Conservation (phyloP, 2,888 invertebrate species). For the Eristalis arbustorum region DNA sequence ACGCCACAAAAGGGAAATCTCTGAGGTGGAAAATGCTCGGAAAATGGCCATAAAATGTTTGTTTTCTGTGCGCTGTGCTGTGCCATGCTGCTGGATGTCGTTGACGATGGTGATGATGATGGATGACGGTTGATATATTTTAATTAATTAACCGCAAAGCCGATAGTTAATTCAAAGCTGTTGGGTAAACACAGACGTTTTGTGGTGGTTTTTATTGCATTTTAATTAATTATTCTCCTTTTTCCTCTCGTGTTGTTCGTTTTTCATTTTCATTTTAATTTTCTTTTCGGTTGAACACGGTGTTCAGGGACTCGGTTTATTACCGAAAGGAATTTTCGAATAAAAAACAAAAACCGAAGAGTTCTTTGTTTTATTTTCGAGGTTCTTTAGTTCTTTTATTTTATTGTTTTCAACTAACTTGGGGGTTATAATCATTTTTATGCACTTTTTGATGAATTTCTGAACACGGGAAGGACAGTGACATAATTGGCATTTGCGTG, state of each 20-base stretch:
- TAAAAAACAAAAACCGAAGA: not conserved
- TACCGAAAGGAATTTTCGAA: slow-evolving; percentile 12
- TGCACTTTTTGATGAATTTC: not conserved
- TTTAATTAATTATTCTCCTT: slow-evolving; percentile 52
- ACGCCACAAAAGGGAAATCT: slow-evolving; percentile 1
- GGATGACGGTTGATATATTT: slow-evolving; percentile 38
- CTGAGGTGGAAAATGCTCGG: slow-evolving; percentile 13
- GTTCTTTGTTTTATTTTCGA: not conserved
- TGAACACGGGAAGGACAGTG: not conserved
- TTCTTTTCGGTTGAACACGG: slow-evolving; percentile 20
- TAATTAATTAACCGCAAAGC: slow-evolving; percentile 53
- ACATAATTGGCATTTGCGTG: slow-evolving; percentile 16
- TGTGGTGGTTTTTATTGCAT: slow-evolving; percentile 54
- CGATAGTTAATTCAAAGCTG: slow-evolving; percentile 54
- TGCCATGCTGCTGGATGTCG: not conserved
- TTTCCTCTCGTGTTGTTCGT: not conserved
- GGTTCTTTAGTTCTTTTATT: not conserved
- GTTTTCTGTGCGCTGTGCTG: too few species aligned
- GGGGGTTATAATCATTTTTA: slow-evolving; percentile 6
- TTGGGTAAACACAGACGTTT: slow-evolving; percentile 52
- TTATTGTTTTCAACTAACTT: slow-evolving; percentile 28
- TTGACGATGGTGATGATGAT: not conserved
- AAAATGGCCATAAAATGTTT: slow-evolving; percentile 27
- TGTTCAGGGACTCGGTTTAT: slow-evolving; percentile 2
- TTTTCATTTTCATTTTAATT: slow-evolving; percentile 6